A percentile compares a stretch with the other conserved stretches of the same genome.
Evolutionary conservation across 2,797 vertebrate genomes (phyloP).

Genomic region (Poliocrania exsul): DNA sequence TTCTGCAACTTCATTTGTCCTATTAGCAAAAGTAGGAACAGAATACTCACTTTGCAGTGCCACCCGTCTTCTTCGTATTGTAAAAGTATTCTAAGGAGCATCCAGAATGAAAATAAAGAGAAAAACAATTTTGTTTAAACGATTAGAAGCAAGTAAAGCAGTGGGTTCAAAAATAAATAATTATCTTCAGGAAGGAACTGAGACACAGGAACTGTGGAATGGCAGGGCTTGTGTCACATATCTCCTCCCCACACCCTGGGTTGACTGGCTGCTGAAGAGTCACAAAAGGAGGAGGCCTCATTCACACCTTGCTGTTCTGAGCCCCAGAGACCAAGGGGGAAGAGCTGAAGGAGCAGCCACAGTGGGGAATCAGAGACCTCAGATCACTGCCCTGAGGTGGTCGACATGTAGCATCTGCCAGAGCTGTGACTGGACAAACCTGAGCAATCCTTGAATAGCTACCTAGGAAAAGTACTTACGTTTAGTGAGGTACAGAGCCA

Average conservation of each 20-base stretch:
- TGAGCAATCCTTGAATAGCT: neutral
- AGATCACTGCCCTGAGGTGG: neutral
- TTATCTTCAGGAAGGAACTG: neutral
- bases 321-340: neutral
- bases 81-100: slow-evolving; percentile 21
- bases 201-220: neutral
- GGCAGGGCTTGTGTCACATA: neutral
- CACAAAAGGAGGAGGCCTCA: fast-evolving
- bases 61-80: neutral
- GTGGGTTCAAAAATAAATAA: neutral
- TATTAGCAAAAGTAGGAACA: neutral
- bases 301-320: neutral
- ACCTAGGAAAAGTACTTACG: neutral
- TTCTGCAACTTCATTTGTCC: neutral
- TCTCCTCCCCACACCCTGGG: neutral
- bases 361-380: neutral
- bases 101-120: neutral
- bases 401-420: neutral
- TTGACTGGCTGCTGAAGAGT: neutral
- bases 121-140: neutral
- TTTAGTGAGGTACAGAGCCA: slow-evolving; percentile 24
- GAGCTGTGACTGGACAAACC: neutral
- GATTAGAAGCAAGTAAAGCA: neutral
- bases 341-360: neutral
- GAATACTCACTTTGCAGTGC: slow-evolving; percentile 35